A percentile compares a stretch with the other conserved stretches of the same genome.
Evolutionary conservation across 2,797 vertebrate genomes (phyloP).

Genomic region (Choloepus didactylus): DNA sequence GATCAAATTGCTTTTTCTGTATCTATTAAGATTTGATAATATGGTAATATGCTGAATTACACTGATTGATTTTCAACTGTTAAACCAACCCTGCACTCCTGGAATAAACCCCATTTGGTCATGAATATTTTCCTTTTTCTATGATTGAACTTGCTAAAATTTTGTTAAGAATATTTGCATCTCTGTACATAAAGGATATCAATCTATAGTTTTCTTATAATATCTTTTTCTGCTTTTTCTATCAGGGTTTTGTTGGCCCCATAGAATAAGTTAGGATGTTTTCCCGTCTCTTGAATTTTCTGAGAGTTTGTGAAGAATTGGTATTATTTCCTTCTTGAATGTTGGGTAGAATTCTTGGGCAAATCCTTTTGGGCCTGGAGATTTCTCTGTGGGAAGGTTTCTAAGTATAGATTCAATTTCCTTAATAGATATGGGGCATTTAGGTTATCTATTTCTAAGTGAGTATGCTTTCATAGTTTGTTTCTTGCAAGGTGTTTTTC

Average conservation of each 20-base stretch:
- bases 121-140: neutral
- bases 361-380: neutral
- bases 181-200: neutral
- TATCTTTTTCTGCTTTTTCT: neutral
- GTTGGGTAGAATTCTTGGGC: neutral
- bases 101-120: neutral
- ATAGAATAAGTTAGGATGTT: neutral
- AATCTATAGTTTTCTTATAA: neutral
- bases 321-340: neutral
- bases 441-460: neutral
- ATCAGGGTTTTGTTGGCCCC: neutral
- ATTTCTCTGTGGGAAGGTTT: neutral
- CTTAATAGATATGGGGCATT: neutral
- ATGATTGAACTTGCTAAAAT: constrained; percentile 1
- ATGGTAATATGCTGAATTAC: neutral
- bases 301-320: neutral
- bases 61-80: neutral
- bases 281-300: neutral
- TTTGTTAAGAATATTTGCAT: neutral
- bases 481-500: neutral
- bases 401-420: neutral
- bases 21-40: neutral
- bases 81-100: neutral
- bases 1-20: constrained; percentile 51
- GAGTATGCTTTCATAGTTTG: neutral